These are phyloP conservation scores for Eulemur coronatus DNA, from an alignment of 2,797 vertebrate species.

Conservation along the genomic window DNA sequence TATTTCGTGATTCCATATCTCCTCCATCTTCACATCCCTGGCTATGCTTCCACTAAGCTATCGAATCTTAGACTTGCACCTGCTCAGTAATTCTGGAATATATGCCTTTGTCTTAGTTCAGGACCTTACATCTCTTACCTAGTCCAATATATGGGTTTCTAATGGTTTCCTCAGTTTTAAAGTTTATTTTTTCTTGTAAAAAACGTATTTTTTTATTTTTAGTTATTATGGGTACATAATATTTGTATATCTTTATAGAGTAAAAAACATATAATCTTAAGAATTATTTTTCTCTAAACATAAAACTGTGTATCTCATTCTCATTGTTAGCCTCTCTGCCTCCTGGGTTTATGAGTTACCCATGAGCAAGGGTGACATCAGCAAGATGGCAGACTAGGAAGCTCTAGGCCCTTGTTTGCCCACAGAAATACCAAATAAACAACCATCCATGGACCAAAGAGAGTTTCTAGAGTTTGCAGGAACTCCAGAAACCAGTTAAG, in stretches of 20 bases:
- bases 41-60: not conserved
- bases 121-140: not conserved
- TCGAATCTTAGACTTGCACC: not conserved
- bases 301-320: not conserved
- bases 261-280: not conserved
- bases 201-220: not conserved
- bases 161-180: not conserved
- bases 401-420: not conserved
- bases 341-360: not conserved
- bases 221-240: not conserved
- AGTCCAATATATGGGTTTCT: not conserved
- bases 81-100: not conserved
- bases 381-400: not conserved
- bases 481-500: not conserved
- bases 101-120: not conserved
- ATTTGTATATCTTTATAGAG: not conserved
- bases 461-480: not conserved
- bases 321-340: not conserved
- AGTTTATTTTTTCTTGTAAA: not conserved
- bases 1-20: not conserved
- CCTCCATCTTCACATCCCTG: not conserved
- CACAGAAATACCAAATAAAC: not conserved
- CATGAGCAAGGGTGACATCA: not conserved
- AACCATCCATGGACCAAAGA: not conserved
- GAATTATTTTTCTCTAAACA: not conserved